Evolutionary conservation across 2,888 invertebrate genomes (phyloP), one percentile per base, ranked within the genome.

Genomic region (Stegophylla sp.): DNA sequence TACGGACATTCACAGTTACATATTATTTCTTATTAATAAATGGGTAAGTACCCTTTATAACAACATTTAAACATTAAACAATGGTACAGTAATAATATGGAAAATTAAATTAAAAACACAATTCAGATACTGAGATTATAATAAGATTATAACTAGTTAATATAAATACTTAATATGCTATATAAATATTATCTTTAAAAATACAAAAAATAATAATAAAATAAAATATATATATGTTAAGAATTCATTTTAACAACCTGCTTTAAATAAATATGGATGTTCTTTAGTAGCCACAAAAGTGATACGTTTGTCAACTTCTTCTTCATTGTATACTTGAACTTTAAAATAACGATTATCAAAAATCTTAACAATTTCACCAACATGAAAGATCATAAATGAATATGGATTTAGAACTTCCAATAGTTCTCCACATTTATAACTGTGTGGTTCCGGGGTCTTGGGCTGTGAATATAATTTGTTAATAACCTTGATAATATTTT

Each of bases 321-420:
- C 17, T 7, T 79, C 61, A 63, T 79, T 61, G 41, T 79, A 13
- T 3, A 79, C 61, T 51, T 79, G 71, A 41, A 79, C 69, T 79
- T 71, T 79, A 51, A 79, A 79, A 51, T 79, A 79, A 34, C 79
- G 69, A 61, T 79, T 79, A 61, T 79, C 79, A 61, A 63, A 63
- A 9, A 71, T 71, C 13, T 79, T 79, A 71, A 71, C 23, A n/a
- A 79, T 71, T 79, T 28, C 63, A 51, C 17, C 79, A 71, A 61
- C 61, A 79, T 79, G 51, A 23, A 79, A 79, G 3, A 79, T 23
- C 79, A 79, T 79, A 1, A 79, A 41, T 48, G 79, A 79, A 61
- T 71, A 61, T 20, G 79, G 61, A 79, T 71, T 79, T 79, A 79
- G 17, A 13, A 63, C 79, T 79, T 79, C 79, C 4, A 79, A 63